phyloP scores from a whole-genome alignment of 2,888 invertebrate genomes.

The Nomada fabriciana region DNA sequence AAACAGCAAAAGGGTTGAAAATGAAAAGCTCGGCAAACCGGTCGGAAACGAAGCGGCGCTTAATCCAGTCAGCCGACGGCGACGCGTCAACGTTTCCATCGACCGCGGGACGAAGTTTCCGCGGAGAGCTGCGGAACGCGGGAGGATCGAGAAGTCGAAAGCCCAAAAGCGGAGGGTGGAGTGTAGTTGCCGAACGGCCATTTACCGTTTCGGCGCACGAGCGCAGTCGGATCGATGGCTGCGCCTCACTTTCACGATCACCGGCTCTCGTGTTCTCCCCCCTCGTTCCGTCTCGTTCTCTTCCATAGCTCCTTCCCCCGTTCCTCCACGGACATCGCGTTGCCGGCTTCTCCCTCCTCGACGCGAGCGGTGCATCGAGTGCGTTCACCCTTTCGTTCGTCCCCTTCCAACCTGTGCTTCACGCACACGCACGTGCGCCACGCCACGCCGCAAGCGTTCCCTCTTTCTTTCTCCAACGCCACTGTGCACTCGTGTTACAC shows the following conservation, averaged over 20 bases:
- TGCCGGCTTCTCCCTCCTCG: not conserved
- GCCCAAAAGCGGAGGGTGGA: constrained; percentile 46
- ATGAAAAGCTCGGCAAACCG: not conserved
- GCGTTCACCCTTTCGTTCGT: constrained; percentile 64
- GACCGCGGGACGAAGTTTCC: constrained; percentile 13
- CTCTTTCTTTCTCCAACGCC: not conserved
- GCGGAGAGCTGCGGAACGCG: constrained; percentile 26
- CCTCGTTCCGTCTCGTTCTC: constrained; percentile 28
- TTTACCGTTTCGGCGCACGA: constrained; percentile 70
- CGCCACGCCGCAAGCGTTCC: constrained; percentile 14
- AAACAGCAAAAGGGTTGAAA: no score
- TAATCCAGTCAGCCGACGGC: not conserved
- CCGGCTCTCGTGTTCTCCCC: constrained; percentile 30
- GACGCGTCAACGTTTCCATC: not conserved
- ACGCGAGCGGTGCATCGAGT: constrained; percentile 60
- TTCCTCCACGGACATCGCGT: constrained; percentile 13
- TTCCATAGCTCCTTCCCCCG: constrained; percentile 30
- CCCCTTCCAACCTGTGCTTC: constrained; percentile 28
- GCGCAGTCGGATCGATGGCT: constrained; percentile 68
- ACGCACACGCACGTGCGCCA: constrained; percentile 52
- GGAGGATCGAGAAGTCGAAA: constrained; percentile 54
- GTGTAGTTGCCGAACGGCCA: constrained; percentile 62
- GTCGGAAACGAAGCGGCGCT: not conserved
- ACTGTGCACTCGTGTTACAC: not conserved
- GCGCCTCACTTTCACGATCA: constrained; percentile 69